A percentile compares a stretch with the other conserved stretches of the same genome.
Evolutionary conservation across 2,797 vertebrate species (phyloP).

Genomic region (Podarcis siculus): DNA sequence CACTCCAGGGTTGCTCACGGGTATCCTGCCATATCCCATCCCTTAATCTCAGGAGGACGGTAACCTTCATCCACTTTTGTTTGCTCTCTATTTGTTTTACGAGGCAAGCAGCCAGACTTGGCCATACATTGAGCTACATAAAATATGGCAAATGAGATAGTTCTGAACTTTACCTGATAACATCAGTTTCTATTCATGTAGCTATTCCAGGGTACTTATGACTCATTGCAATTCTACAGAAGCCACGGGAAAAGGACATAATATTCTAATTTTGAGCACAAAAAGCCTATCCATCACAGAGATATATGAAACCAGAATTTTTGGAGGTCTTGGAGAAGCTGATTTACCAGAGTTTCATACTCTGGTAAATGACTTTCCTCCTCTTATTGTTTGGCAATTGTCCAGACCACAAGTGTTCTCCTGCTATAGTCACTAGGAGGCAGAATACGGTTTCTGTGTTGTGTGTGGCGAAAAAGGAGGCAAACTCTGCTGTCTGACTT

Average conservation of each 20-base stretch:
- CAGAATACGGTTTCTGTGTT: not conserved
- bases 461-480: not conserved
- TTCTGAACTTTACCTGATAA: constrained; percentile 55
- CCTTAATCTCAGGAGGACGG: not conserved
- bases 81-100: constrained; percentile 47
- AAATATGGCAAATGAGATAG: constrained; percentile 61
- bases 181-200: constrained; percentile 53
- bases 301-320: constrained; percentile 69
- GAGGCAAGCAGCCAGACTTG: constrained; percentile 29
- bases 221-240: constrained; percentile 74
- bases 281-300: constrained; percentile 61
- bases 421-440: not conserved
- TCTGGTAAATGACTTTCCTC: constrained; percentile 40
- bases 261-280: constrained; percentile 68
- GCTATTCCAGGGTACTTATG: constrained; percentile 56
- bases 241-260: constrained; percentile 65
- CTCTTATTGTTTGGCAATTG: not conserved
- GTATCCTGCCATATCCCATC: not conserved
- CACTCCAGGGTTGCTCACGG: not conserved
- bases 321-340: constrained; percentile 66
- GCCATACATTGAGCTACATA: constrained; percentile 44
- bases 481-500: not conserved
- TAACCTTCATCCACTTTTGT: constrained; percentile 26
- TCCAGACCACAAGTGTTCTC: not conserved
- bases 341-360: constrained; percentile 61